Evolutionary conservation across 1,140 invertebrate species (phyloP).

Genomic region (Zaprionus lachaisei): DNA sequence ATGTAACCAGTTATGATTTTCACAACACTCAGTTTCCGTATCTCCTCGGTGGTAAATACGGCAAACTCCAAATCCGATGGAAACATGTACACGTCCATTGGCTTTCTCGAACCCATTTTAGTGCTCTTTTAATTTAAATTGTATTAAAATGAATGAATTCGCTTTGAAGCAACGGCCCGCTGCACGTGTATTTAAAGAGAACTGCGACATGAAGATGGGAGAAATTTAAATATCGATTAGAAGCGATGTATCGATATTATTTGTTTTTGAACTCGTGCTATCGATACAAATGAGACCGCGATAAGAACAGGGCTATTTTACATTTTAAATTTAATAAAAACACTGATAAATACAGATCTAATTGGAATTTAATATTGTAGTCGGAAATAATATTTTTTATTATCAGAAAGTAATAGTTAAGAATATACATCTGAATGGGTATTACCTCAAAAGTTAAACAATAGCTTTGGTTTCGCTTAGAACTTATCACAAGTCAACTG

Average conservation of each 20-base stretch:
- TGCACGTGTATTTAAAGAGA: conserved; percentile 44
- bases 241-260: neutral
- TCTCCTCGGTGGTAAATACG: conserved; percentile 92
- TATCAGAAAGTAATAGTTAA: conserved; percentile 12
- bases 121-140: neutral
- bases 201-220: conserved; percentile 7
- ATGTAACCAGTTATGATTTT: conserved; percentile 93
- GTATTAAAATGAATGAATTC: conserved; percentile 7
- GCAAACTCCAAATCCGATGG: conserved; percentile 87
- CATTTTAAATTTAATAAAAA: neutral
- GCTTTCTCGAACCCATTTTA: conserved; percentile 62
- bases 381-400: conserved; percentile 21
- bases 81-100: conserved; percentile 66
- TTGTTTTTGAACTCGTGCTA: neutral
- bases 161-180: conserved; percentile 6
- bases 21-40: conserved; percentile 93
- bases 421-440: conserved; percentile 42
- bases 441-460: conserved; percentile 1
- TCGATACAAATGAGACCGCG: neutral
- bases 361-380: neutral
- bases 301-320: conserved; percentile 21
- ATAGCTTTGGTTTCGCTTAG: conserved; percentile 60
- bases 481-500: conserved; percentile 84
- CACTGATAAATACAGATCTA: neutral
- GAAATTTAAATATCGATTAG: neutral